A percentile compares a stretch with the other conserved stretches of the same genome.
Conservation (phyloP, 2,797 vertebrate genomes). For the Halcyon chelicuti region DNA sequence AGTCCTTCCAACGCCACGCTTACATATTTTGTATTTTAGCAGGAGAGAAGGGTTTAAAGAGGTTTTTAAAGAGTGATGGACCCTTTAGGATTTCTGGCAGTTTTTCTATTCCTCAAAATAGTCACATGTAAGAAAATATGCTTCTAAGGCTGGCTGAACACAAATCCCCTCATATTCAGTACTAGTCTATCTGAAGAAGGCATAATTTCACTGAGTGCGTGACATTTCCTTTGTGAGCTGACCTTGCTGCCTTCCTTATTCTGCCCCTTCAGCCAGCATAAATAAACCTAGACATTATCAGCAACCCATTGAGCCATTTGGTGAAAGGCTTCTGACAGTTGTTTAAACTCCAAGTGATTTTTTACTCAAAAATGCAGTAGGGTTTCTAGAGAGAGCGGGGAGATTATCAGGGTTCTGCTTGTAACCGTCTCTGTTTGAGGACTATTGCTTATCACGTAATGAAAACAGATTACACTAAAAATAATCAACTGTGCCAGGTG, state of each 20-base stretch:
- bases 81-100: not conserved
- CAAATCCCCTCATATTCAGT: not conserved
- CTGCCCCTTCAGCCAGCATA: not conserved
- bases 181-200: not conserved
- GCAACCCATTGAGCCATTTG: not conserved
- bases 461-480: constrained; percentile 44
- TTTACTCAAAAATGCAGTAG: not conserved
- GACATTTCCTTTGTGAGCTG: not conserved
- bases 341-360: constrained; percentile 10
- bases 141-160: not conserved
- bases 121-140: not conserved
- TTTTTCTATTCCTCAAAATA: not conserved
- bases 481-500: constrained; percentile 8
- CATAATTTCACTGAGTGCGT: not conserved
- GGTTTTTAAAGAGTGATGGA: not conserved
- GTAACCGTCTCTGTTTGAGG: not conserved
- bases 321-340: constrained; percentile 45
- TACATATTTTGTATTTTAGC: not conserved
- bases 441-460: not conserved
- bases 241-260: not conserved
- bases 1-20: not conserved
- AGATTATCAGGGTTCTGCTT: not conserved
- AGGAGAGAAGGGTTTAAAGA: not conserved
- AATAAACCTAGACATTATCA: constrained; percentile 19
- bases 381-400: not conserved